These are phyloP conservation scores for Tyrannus savana DNA, from an alignment of 2,113 vertebrate species.

Conservation along the genomic window DNA sequence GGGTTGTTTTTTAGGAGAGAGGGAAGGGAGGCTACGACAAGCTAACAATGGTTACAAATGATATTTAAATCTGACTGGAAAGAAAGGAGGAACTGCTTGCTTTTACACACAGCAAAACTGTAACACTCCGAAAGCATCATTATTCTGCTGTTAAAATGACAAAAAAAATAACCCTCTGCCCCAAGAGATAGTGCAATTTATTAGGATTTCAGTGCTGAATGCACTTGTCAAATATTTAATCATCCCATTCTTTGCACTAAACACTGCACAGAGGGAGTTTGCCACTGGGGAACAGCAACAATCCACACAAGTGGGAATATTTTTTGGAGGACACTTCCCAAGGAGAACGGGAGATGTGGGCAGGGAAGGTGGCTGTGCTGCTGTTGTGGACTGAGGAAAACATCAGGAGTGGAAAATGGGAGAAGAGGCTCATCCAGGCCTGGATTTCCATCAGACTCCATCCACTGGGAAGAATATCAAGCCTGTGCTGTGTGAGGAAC, in stretches of 20 bases:
- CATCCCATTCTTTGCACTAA: background rate
- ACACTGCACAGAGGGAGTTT: background rate
- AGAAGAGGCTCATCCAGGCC: background rate
- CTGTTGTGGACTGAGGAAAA: background rate
- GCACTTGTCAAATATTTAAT: slow-evolving; percentile 48
- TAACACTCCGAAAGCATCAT: slow-evolving; percentile 1
- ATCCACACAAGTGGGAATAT: background rate
- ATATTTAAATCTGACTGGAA: background rate
- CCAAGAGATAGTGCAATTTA: slow-evolving; percentile 25
- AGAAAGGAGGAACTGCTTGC: background rate
- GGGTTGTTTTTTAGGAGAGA: rapidly evolving
- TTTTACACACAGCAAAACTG: background rate
- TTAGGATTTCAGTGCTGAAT: slow-evolving; percentile 30
- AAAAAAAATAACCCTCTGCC: slow-evolving; percentile 26
- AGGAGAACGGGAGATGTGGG: background rate
- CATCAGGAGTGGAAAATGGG: background rate
- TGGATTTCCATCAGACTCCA: background rate
- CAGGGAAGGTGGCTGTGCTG: background rate
- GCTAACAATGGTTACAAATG: background rate
- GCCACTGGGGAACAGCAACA: slow-evolving; percentile 8
- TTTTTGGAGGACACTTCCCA: background rate
- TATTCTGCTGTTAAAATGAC: slow-evolving; percentile 11
- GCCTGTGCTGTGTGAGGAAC: background rate
- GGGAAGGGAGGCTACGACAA: background rate
- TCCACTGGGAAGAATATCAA: background rate